Evolutionary conservation across 2,888 invertebrate genomes (phyloP).

Genomic region (Fragum fragum): DNA sequence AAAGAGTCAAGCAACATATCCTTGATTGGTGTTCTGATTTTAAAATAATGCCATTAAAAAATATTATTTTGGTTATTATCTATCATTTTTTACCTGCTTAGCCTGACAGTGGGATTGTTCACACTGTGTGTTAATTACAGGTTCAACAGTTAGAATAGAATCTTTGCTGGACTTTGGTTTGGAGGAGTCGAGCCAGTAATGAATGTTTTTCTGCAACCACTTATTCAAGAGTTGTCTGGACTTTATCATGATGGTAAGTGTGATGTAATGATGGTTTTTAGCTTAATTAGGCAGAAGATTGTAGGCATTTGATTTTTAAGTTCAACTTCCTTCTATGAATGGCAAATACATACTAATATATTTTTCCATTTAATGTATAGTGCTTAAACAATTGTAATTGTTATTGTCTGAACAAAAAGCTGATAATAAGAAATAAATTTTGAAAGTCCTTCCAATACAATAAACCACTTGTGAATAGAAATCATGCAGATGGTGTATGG

Average conservation of each 20-base stretch:
- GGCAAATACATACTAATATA: slow-evolving; percentile 9
- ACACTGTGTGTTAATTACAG: slow-evolving; percentile 9
- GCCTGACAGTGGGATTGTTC: slow-evolving; percentile 8
- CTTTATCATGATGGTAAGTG: slow-evolving; percentile 9
- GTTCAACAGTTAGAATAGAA: slow-evolving; percentile 28
- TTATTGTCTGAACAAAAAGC: neutral
- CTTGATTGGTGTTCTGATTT: neutral
- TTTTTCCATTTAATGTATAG: slow-evolving; percentile 5
- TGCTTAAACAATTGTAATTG: slow-evolving; percentile 4
- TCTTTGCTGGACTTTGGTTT: slow-evolving; percentile 40
- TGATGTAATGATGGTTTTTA: too few species aligned
- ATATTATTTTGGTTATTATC: neutral
- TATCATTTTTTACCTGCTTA: neutral
- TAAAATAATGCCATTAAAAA: neutral
- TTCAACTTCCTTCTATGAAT: slow-evolving; percentile 7
- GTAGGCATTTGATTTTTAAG: slow-evolving; percentile 5
- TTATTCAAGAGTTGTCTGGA: slow-evolving; percentile 21
- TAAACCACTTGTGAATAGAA: neutral
- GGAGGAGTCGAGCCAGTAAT: slow-evolving; percentile 24
- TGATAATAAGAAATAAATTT: slow-evolving; percentile 1
- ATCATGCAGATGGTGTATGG: too few species aligned
- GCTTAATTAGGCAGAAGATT: neutral
- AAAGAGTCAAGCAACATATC: neutral
- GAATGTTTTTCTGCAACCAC: slow-evolving; percentile 34
- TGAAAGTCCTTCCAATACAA: slow-evolving; percentile 4